Evolutionary conservation across 1,140 invertebrate genomes (phyloP), one percentile per base, ranked within the genome.

Genomic region (Stegodyphus mimosarum): DNA sequence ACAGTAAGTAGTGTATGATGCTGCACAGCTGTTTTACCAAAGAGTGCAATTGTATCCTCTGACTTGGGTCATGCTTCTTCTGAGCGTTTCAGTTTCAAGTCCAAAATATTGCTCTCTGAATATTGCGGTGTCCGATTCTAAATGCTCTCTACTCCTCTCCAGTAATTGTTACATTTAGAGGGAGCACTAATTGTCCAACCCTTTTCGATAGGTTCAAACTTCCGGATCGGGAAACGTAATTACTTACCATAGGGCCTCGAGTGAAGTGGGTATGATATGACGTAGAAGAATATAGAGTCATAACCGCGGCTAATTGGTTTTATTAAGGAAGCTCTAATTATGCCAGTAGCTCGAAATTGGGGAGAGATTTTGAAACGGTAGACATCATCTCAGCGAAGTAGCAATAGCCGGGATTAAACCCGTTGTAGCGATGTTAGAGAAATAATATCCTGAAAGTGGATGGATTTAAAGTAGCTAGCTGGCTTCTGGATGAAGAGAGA

Each of bases 291-390:
- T 69, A 78, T 17, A 53, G 18, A 18, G 52, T 80, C 50, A 52
- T 50, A 10, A 63, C 9, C 78, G 70, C 18, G n/a, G 78, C 78
- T 72, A 80, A 80, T 80, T 80, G 78, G 78, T 80, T 80, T 80
- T 80, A 80, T 80, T 80, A 80, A 80, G 78, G 78, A 80, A 80
- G 78, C 78, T 67, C 78, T 80, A 80, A 80, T 80, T 80, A 72
- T 80, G 55, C 70, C 64, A 51, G 52, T 66, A 76, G 50, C 51
- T 67, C 64, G 55, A 63, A 80, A 80, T 80, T 80, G 70, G 70
- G 69, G 51, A 51, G 67, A 80, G 15, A 67, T 51, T 67, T 49
- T 67, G 69, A 67, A 50, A 49, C 15, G 13, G 18, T 71, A 48
- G 49, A 18, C 53, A 60, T 63, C 60, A 63, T 75, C 18, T 51